Base-by-base conservation (phyloP, 2,113 vertebrate genomes). In the Ciconia maguari region DNA sequence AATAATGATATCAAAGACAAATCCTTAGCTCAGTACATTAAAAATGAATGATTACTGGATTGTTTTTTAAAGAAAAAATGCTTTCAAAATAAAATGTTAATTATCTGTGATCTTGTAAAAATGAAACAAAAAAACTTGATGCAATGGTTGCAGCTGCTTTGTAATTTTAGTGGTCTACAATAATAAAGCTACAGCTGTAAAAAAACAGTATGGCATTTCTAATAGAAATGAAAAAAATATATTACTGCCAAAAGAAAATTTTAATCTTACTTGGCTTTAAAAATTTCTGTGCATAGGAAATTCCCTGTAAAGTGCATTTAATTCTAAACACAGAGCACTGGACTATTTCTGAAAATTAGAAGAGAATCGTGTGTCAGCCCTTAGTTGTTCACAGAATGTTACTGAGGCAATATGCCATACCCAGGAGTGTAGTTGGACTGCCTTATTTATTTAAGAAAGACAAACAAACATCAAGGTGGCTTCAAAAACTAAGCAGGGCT, bases 61-160 rank as follows among this genome's bases (percentile, higher is more conserved):
- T 44, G 52, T 60, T 93, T 94, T 91, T 55, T 6, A 42, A 82
- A 52, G 34, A n/a, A 82, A 96, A 62, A 69, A 93, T n/a, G 49
- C 19, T 83, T 78, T 86, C 90, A 96, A 77, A 97, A 93, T 68
- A 92, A 74, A 83, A 76, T 87, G 61, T 75, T 94, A 88, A 96
- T 96, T 94, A 95, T 72, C 74, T 95, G 64, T 93, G 78, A 95
- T 88, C 69, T 94, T 87, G 78, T 82, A 83, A 89, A 96, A 94
- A 95, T 89, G 72, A 78, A 95, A 92, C 77, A 86, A 69, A 74
- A 90, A 93, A 71, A 7, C 52, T 83, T 61, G n/a, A 60, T 51
- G 46, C 49, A 44, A 5, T 61, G 27, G 62, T 79, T 91, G 51
- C 74, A 87, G 26, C 61, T 91, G 12, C 69, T 92, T 87, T 85